Base-by-base conservation (phyloP, 2,888 invertebrate species). In the Drosophila conformis region DNA sequence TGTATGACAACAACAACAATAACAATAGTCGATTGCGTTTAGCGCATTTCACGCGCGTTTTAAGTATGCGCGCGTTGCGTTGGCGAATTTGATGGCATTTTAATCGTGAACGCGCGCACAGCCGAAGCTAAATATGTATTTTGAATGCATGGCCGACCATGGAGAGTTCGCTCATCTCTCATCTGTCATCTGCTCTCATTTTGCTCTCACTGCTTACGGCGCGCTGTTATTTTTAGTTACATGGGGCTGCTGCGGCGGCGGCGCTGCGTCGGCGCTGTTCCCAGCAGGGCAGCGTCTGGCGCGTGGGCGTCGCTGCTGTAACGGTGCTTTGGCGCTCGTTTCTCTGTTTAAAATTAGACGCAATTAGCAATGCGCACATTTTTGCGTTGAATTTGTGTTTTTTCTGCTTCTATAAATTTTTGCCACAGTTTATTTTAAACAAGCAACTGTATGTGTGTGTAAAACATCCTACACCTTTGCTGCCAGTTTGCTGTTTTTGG, bases 301-400 rank as follows among this genome's bases (percentile, higher is more conserved):
- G 86, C 87, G 87, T 86, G 87, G 86, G 87, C 71, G 86, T 67
- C 75, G 81, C 81, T 75, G 76, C 54, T 78, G 78, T 80, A 80
- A 77, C 61, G 46, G 66, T 52, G 51, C 54, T 51, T 57, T 72
- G 69, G 69, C 71, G 66, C 71, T 73, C 64, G 51, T 18, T 67
- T 72, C 65, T 70, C 70, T 73, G 76, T 84, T 85, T 87, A 87
- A 81, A 69, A 81, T 84, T 88, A 87, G 83, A 80, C 82, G 82
- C 84, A 87, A 87, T 87, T 87, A 87, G 88, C 86, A 87, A 85
- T 84, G 87, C 85, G 85, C 84, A 85, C 83, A 85, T 87, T 84
- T 84, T 79, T 73, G 71, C 69, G 69, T 78, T 72, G 61, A 76
- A 78, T 65, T 64, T 78, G 48, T 48, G 21, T 27, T 63, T 35